Base-by-base conservation (phyloP, 1,140 invertebrate genomes). In the Trichoplusia ni region DNA sequence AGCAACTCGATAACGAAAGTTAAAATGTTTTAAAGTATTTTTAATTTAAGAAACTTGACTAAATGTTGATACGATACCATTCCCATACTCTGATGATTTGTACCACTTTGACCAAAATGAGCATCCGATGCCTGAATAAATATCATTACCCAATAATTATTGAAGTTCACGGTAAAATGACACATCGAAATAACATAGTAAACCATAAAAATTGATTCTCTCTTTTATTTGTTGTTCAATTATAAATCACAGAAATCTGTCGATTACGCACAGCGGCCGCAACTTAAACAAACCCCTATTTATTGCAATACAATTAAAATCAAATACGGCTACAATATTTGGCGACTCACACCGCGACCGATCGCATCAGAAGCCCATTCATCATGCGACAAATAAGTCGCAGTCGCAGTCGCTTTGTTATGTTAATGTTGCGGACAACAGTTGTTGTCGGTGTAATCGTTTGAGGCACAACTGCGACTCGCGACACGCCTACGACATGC, bases 391-490 rank as follows among this genome's bases (percentile, higher is more conserved):
- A 59, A 63, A 74, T 67, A 71, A 67, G 69, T 64, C 66, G 53
- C 23, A 46, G 59, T 19, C 46, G 44, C 44, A 38, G 18, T 51
- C 29, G 59, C 63, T 65, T 82, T 82, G 81, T 81, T 56, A 83
- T 83, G 79, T 40, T 78, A 83, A 83, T 81, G 72, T 37, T 54
- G 64, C 56, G 70, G 69, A 31, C 54, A 19, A 29, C 54, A 58
- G 31, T 49, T 49, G 59, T 47, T 37, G 44, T n/a, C 8, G 23
- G 14, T 16, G 14, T 49, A 33, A 35, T 51, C 31, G 31, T 23
- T 40, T 51, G 31, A 23, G n/a, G 23, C 37, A 40, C 38, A 40
- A 40, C 37, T 49, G 46, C 46, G 25, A 29, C 46, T 31, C 4
- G 46, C 46, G 46, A 67, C 69, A 72, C 73, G 69, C 73, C 73